Percentiles rank a stretch among this genome's conserved stretches.
phyloP scores from a whole-genome alignment of 2,113 vertebrate species.

The Hypanus sabinus region DNA sequence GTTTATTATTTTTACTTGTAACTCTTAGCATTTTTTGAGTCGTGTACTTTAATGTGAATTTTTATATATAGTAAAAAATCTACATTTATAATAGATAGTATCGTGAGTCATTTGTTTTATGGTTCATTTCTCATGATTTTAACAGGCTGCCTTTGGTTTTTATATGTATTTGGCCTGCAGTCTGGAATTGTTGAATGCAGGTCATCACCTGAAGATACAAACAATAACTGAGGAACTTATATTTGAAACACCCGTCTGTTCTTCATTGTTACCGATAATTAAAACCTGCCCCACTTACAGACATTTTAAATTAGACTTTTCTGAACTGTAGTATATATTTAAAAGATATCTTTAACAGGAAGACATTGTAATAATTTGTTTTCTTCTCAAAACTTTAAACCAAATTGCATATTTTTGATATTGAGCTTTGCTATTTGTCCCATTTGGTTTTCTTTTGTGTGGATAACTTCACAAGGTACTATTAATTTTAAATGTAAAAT shows the following conservation, averaged over 20 bases:
- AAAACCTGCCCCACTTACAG: not conserved
- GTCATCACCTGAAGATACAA: not conserved
- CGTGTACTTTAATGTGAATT: conserved; percentile 8
- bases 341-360: not conserved
- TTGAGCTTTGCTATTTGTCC: not conserved
- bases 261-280: not conserved
- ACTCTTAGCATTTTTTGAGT: conserved; percentile 5
- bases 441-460: not conserved
- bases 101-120: conserved; percentile 5
- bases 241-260: not conserved
- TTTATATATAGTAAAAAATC: conserved; percentile 15
- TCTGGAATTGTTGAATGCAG: not conserved
- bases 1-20: not conserved
- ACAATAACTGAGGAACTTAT: not conserved
- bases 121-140: conserved; percentile 2
- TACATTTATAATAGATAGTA: conserved; percentile 32
- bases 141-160: not conserved
- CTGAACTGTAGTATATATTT: not conserved
- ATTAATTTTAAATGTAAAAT: not conserved
- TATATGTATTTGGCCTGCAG: not conserved
- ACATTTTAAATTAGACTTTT: not conserved
- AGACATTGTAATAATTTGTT: not conserved
- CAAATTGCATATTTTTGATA: not conserved
- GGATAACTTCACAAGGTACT: not conserved
- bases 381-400: not conserved